Evolutionary conservation across 1,140 invertebrate genomes (phyloP), one percentile per base, ranked within the genome.

Genomic region (Calephelis nemesis): DNA sequence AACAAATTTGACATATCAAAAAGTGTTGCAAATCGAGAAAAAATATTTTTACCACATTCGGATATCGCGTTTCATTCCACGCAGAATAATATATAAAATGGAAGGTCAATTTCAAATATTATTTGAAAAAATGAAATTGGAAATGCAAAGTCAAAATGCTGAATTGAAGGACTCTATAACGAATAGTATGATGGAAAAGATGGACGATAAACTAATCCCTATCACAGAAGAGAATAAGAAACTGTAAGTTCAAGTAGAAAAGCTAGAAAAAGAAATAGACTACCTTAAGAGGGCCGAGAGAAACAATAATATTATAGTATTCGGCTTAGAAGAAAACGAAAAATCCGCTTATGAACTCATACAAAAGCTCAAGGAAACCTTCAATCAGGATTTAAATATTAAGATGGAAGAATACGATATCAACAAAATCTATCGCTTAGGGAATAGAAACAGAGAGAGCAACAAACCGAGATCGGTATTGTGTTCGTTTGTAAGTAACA

Each of bases 161-260:
- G 15, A 19, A 19, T 19, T 19, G 15, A 19, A 19, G 15, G 15
- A 19, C 1, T 19, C 15, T 19, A 19, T 19, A 19, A 19, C 15
- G 15, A 19, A 19, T 19, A 19, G 15, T 1, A 19, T 19, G 0
- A 19, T 19, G 15, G 15, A 19, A 1, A 63, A n/a, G 12, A 72
- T 72, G 13, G 71, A 77, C 11, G 72, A 74, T 68, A 73, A 74
- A 74, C 11, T 74, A 60, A 64, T 7, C 1, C 69, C 71, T 65
- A 72, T 73, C 39, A 65, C 70, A 52, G 30, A 48, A 68, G 75
- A 74, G 73, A 74, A 77, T 62, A 15, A 70, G 15, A 73, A 70
- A 75, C 15, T 15, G 15, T 0, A 19, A 19, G 15, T 19, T 19
- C 15, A 19, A 19, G 15, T 19, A 19, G 15, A 19, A 19, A 19